Evolutionary conservation across 2,113 vertebrate genomes (phyloP).

Genomic region (Cacatua alba): DNA sequence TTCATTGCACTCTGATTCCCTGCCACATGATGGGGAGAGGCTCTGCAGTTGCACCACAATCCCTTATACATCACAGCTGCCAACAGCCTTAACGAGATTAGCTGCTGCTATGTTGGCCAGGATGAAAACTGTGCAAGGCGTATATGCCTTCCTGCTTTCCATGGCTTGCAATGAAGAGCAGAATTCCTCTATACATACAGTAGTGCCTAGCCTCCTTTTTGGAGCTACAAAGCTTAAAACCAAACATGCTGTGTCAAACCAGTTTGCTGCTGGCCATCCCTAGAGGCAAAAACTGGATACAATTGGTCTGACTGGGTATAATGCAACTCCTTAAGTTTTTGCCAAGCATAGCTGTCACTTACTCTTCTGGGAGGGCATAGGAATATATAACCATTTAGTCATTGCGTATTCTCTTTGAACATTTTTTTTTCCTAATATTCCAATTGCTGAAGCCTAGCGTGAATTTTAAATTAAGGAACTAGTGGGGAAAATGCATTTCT

Average conservation of each 20-base stretch:
- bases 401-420: slow-evolving; percentile 47
- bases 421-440: not conserved
- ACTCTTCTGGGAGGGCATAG: slow-evolving; percentile 3
- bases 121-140: not conserved
- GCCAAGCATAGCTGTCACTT: slow-evolving; percentile 29
- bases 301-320: not conserved
- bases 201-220: not conserved
- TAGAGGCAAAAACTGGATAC: not conserved
- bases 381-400: slow-evolving; percentile 14
- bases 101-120: not conserved
- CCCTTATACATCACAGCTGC: not conserved
- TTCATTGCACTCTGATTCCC: not conserved
- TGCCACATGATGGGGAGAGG: not conserved
- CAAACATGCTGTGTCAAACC: not conserved
- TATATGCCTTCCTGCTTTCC: not conserved
- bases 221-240: not conserved
- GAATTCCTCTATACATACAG: not conserved
- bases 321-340: not conserved
- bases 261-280: not conserved
- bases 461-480: slow-evolving; percentile 55
- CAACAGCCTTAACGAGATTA: not conserved
- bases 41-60: not conserved
- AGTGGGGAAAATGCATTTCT: slow-evolving; percentile 37
- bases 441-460: slow-evolving; percentile 31
- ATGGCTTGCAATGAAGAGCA: not conserved